These are phyloP conservation scores for Parazoanthus atlanticus DNA, from an alignment of 92 coral and sea anemone species.

Conservation along the genomic window DNA sequence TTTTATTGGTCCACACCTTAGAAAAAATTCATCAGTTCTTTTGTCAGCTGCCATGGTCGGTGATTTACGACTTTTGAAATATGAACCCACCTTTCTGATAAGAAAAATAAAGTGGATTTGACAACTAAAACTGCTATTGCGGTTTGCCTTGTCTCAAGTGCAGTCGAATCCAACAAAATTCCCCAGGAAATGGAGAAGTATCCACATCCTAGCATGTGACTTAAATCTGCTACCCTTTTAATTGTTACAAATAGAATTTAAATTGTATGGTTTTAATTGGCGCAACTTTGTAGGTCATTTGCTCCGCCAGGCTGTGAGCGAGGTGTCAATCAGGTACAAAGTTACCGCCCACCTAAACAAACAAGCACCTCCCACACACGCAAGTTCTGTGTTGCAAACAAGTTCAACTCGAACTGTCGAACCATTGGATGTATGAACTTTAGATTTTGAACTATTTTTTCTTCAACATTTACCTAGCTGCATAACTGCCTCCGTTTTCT, in stretches of 20 bases:
- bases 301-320: background rate
- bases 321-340: constrained; percentile 13
- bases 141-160: background rate
- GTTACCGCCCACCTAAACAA: constrained; percentile 28
- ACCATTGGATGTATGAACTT: background rate
- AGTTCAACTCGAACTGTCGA: background rate
- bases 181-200: constrained; percentile 25
- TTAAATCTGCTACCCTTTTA: background rate
- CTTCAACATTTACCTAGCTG: background rate
- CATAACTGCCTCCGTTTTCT: background rate
- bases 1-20: constrained; percentile 39
- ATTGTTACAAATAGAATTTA: constrained; percentile 47
- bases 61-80: constrained; percentile 44
- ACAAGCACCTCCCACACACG: background rate
- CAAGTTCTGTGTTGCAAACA: background rate
- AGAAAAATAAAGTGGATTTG: constrained; percentile 10
- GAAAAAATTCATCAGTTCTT: constrained; percentile 29
- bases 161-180: background rate
- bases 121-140: background rate
- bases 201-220: constrained; percentile 1
- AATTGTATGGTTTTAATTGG: constrained; percentile 25
- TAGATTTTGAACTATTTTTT: no score
- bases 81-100: constrained; percentile 5
- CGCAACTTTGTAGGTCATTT: background rate
- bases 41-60: constrained; percentile 42